Conservation (phyloP, 2,888 invertebrate genomes). For the Euphydryas editha region DNA sequence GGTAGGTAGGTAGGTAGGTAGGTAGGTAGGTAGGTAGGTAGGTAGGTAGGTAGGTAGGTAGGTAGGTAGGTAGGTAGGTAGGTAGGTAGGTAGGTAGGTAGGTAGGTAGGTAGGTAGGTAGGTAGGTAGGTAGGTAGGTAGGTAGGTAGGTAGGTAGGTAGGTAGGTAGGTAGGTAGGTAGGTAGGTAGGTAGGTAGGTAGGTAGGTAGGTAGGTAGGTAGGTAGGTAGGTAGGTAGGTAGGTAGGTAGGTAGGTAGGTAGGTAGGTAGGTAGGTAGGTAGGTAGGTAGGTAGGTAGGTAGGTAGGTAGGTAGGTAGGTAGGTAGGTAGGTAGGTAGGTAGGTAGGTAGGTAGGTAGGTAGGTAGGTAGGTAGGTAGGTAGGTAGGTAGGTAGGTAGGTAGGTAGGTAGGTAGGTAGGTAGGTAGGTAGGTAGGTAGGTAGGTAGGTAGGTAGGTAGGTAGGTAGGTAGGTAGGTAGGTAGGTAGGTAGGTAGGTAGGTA, state of each 20-base stretch:
- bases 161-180: background rate
- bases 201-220: background rate
- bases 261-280: background rate
- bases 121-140: background rate
- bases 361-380: background rate
- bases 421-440: background rate
- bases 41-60: conserved; percentile 2
- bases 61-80: conserved; percentile 2
- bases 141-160: background rate
- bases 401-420: background rate
- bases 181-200: background rate
- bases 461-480: background rate
- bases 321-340: background rate
- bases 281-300: background rate
- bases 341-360: background rate
- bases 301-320: background rate
- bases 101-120: conserved; percentile 1
- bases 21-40: conserved; percentile 2
- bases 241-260: background rate
- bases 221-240: background rate
- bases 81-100: conserved; percentile 2
- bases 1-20: conserved; percentile 2
- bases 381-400: conserved; percentile 1
- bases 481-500: background rate
- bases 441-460: background rate